Percentiles rank a stretch among this genome's conserved stretches.
Evolutionary conservation across 2,888 invertebrate species (phyloP).

Genomic region (Anarsia innoxiella): DNA sequence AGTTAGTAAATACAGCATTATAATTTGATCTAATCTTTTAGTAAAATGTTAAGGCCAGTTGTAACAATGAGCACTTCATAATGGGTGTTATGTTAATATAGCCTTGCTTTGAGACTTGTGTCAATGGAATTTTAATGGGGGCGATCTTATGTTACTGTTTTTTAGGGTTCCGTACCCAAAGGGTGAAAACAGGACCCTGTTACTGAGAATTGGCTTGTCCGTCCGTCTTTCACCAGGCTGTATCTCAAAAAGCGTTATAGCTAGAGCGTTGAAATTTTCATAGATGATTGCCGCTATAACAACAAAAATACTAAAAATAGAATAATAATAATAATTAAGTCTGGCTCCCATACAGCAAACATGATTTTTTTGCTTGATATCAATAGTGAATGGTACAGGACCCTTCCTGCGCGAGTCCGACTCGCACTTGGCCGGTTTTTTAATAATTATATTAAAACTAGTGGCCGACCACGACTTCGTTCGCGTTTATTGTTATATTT

Average conservation of each 20-base stretch:
- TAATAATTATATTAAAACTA: too few relatives aligned
- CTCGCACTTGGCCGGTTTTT: neutral
- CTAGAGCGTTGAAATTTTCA: neutral
- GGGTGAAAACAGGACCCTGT: neutral
- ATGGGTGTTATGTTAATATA: too few relatives aligned
- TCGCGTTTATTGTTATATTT: too few relatives aligned
- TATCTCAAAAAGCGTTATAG: neutral
- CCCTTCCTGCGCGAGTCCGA: too few relatives aligned
- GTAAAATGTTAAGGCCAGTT: too few relatives aligned
- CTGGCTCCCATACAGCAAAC: neutral
- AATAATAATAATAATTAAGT: neutral
- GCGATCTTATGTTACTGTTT: too few relatives aligned
- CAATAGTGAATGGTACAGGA: neutral
- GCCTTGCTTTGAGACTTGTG: too few relatives aligned
- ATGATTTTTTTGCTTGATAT: neutral
- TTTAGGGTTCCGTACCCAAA: constrained; percentile 1
- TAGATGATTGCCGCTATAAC: neutral
- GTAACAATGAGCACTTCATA: too few relatives aligned
- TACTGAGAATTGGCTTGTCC: neutral
- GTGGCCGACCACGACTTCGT: too few relatives aligned
- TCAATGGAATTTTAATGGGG: too few relatives aligned
- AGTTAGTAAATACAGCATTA: too few relatives aligned
- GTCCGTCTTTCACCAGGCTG: neutral
- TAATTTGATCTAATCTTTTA: too few relatives aligned
- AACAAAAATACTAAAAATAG: constrained; percentile 1